A percentile compares a stretch with the other conserved stretches of the same genome.
These are phyloP conservation scores for Myotis yumanensis DNA, from an alignment of 2,113 vertebrate species.

Conservation along the genomic window DNA sequence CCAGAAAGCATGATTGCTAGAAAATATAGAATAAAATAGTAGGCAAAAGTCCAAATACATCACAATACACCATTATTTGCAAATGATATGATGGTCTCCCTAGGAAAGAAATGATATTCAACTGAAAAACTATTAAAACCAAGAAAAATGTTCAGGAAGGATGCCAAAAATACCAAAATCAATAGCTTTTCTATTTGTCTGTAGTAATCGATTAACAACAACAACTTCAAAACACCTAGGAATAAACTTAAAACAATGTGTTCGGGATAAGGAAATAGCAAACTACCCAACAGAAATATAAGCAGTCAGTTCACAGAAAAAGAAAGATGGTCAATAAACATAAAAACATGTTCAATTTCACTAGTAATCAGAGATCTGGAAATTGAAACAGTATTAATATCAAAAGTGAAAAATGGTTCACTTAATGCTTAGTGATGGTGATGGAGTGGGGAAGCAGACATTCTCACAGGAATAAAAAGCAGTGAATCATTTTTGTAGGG, in stretches of 20 bases:
- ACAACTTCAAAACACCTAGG: constrained; percentile 21
- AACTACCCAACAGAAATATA: constrained; percentile 28
- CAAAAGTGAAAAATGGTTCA: constrained; percentile 48
- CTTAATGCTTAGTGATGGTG: constrained; percentile 44
- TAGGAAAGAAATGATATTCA: constrained; percentile 54
- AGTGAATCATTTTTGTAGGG: constrained; percentile 36
- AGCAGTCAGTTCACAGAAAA: constrained; percentile 42
- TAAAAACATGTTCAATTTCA: constrained; percentile 43
- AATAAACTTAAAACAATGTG: constrained; percentile 49
- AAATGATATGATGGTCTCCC: constrained; percentile 40
- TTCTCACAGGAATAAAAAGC: constrained; percentile 50
- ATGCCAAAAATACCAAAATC: constrained; percentile 59
- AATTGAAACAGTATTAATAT: constrained; percentile 63
- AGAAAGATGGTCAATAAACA: constrained; percentile 46
- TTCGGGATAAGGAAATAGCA: constrained; percentile 50
- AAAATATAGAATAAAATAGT: not conserved
- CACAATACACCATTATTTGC: constrained; percentile 57
- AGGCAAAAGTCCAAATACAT: constrained; percentile 8
- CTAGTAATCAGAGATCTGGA: constrained; percentile 58
- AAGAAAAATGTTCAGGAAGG: constrained; percentile 55
- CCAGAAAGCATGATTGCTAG: not conserved
- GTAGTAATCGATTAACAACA: constrained; percentile 54
- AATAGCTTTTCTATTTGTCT: constrained; percentile 59
- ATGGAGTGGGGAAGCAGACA: not conserved
- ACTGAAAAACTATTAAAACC: constrained; percentile 54